Conservation (phyloP, 2,113 vertebrate species). For the Nothobranchius furzeri region DNA sequence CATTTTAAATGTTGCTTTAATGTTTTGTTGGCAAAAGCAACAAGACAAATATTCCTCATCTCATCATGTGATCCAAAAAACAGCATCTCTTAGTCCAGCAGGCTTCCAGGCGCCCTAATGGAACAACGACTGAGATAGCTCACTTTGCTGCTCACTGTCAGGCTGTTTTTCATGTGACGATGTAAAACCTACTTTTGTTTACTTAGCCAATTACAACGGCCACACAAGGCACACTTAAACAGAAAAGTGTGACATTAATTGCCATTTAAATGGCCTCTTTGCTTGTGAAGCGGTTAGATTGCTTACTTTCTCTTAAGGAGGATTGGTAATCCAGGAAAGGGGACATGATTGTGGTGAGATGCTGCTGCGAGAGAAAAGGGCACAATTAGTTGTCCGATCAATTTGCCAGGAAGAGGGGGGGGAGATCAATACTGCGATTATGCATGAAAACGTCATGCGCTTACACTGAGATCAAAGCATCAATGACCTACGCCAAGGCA, state of each 20-base stretch:
- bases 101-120: constrained; percentile 20
- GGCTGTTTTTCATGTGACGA: constrained; percentile 33
- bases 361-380: constrained; percentile 58
- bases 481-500: constrained; percentile 54
- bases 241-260: constrained; percentile 61
- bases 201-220: constrained; percentile 51
- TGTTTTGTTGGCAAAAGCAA: too few relatives aligned
- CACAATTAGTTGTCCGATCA: constrained; percentile 75
- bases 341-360: constrained; percentile 43
- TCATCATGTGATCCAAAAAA: constrained; percentile 12
- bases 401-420: constrained; percentile 50
- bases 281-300: constrained; percentile 49
- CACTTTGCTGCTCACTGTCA: constrained; percentile 11
- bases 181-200: constrained; percentile 46
- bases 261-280: constrained; percentile 52
- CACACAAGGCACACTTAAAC: constrained; percentile 39
- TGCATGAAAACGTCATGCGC: constrained; percentile 63
- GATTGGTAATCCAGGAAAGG: constrained; percentile 47
- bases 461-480: constrained; percentile 67
- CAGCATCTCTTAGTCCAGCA: constrained; percentile 26
- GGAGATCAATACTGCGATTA: constrained; percentile 69
- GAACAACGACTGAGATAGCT: constrained; percentile 22
- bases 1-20: too few relatives aligned
- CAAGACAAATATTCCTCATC: too few relatives aligned
- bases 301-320: constrained; percentile 55